Base-by-base conservation (phyloP, 2,797 vertebrate genomes). In the Gymnoscopelus braueri region DNA sequence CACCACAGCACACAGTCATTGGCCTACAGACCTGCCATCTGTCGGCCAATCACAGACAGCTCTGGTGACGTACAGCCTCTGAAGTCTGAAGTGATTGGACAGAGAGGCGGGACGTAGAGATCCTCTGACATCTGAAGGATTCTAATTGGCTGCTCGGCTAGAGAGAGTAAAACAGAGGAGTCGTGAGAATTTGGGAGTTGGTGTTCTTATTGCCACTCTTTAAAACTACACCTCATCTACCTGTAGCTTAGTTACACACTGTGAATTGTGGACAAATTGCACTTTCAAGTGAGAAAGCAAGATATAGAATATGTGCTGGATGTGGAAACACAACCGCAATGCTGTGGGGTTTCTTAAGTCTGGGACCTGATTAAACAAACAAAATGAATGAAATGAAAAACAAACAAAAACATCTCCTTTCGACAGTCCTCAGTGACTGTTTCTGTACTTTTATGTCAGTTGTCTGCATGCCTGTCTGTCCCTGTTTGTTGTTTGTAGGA, bases 1-100 rank as follows among this genome's bases (percentile, higher is more conserved):
- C 95, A 96, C 89, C 92, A 51, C 80, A 85, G 83, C 87, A 79
- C 77, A 59, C 63, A 51, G 69, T 79, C 83, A 95, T 95, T 95
- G 94, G 95, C 90, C 84, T 78, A 69, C 76, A 83, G 81, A 71
- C 75, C 66, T 55, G 53, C 9, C 50, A 64, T 78, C 71, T 73
- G 52, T 78, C 70, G 29, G 76, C 93, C 94, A 95, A 96, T 95
- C 86, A 67, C 71, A 69, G 60, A 56, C 77, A 11, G 80, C 85
- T 81, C 52, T 61, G 87, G 87, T 95, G 95, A 95, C 94, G 91
- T 93, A 69, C 79, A 75, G 87, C 26, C 76, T 80, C 82, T 78
- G 47, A 72, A 56, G 26, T 69, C 39, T 9, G 53, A 3, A 1
- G 75, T 51, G 85, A 86, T 89, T 89, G 87, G 90, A 24, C 4